Evolutionary conservation across 1,140 invertebrate species (phyloP), one percentile per base, ranked within the genome.

Genomic region (Gonioctena quinquepunctata): DNA sequence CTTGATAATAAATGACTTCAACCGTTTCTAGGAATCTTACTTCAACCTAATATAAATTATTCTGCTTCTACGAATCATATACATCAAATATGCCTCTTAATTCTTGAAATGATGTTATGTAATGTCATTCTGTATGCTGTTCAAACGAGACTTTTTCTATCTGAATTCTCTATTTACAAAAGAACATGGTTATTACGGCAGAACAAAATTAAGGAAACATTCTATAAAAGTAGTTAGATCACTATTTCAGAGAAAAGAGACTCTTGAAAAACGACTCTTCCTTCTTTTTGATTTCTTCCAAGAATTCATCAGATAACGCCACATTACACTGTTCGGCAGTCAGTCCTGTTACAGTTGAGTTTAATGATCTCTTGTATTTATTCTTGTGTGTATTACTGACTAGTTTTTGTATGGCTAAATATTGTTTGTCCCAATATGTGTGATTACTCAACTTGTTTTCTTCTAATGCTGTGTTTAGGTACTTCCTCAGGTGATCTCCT

Each of bases 401-500:
- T 59, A 96, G 68, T 72, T 87, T 87, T 79, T 91, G 90, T 2
- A 96, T 80, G n/a, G 89, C 86, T 28, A 85, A 80, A 61, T 90
- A 91, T 78, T 93, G 88, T 28, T 84, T 84, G 66, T 89, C 87
- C 79, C 93, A 93, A 73, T 87, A 76, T 67, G 88, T 85, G 50
- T 86, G 78, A 79, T 91, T 85, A 68, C 84, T 83, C 56, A 85
- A 83, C 69, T 89, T 87, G 48, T 88, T 87, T 66, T 87, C 85
- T 54, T 87, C 84, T 79, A 93, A 93, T 1, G 89, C 85, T 71
- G 82, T 75, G 76, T 89, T 90, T 0, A 95, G 79, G 83, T 89
- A 87, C 27, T 91, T 85, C 72, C 93, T 87, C 69, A 96, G 88
- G 77, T 90, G 87, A 77, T 91, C 88, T 63, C 90, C 91, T 50